These are phyloP conservation scores for Cygnus atratus DNA, from an alignment of 2,113 vertebrate species.

Conservation along the genomic window DNA sequence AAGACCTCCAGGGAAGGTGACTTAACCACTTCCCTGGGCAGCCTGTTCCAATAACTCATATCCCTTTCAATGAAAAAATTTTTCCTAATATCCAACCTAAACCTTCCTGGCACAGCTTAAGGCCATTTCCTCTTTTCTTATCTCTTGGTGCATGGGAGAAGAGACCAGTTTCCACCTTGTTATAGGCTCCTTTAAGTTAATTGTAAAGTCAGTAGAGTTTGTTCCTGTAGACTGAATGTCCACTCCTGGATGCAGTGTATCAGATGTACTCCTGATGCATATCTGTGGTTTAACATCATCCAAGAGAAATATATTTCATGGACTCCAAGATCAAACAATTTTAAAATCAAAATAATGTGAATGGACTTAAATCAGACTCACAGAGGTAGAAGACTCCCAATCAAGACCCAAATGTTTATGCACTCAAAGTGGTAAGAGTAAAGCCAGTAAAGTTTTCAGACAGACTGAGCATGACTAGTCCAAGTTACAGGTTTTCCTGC, in stretches of 20 bases:
- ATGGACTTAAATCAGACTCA: neutral
- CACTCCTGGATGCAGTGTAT: neutral
- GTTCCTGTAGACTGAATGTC: neutral
- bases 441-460: neutral
- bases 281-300: neutral
- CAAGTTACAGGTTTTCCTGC: neutral
- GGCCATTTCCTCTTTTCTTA: too few relatives aligned
- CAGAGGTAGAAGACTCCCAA: neutral
- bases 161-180: too few relatives aligned
- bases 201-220: too few relatives aligned
- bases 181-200: too few relatives aligned
- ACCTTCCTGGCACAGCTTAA: too few relatives aligned
- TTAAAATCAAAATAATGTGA: neutral
- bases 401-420: neutral
- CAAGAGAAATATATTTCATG: neutral
- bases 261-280: neutral
- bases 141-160: too few relatives aligned
- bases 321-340: neutral
- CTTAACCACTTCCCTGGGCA: too few relatives aligned
- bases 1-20: too few relatives aligned
- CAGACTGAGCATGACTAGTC: neutral
- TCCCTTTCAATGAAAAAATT: too few relatives aligned
- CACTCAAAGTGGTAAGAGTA: neutral
- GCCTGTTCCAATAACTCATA: too few relatives aligned
- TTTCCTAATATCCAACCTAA: too few relatives aligned